phyloP scores from a whole-genome alignment of 2,113 vertebrate species.

The Notiomystis cincta region DNA sequence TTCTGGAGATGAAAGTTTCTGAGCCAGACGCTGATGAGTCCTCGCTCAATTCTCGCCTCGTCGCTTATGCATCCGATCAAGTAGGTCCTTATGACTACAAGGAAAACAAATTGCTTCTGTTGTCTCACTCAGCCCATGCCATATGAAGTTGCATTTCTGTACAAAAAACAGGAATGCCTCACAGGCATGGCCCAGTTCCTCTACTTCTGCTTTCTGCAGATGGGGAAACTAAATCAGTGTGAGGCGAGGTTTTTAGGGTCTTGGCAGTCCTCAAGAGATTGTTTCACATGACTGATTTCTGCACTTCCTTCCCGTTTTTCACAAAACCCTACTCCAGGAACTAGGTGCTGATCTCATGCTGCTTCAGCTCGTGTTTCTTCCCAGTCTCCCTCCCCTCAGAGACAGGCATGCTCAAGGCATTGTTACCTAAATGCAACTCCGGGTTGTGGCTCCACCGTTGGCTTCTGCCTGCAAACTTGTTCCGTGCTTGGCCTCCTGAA shows the following conservation, averaged over 20 bases:
- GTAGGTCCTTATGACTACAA: slow-evolving; percentile 54
- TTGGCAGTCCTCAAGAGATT: not conserved
- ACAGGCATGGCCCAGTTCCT: not conserved
- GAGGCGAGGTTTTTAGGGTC: not conserved
- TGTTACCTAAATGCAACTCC: not conserved
- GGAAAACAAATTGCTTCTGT: not conserved
- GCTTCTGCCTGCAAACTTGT: not conserved
- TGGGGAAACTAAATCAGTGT: not conserved
- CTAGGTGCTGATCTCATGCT: not conserved
- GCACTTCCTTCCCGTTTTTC: not conserved
- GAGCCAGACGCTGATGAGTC: slow-evolving; percentile 83
- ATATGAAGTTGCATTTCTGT: not conserved
- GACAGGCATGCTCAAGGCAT: rapidly evolving
- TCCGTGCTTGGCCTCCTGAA: not conserved
- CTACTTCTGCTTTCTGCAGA: not conserved
- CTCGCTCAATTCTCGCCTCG: slow-evolving; percentile 82
- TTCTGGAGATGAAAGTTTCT: slow-evolving; percentile 77
- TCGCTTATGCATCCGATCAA: slow-evolving; percentile 93
- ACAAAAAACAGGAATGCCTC: not conserved
- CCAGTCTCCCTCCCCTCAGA: not conserved
- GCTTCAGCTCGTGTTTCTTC: not conserved
- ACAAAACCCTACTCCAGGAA: not conserved
- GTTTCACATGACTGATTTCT: not conserved
- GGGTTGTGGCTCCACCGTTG: not conserved
- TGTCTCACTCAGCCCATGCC: not conserved